Evolutionary conservation across 2,888 invertebrate species (phyloP).

Genomic region (Chesias legatella): DNA sequence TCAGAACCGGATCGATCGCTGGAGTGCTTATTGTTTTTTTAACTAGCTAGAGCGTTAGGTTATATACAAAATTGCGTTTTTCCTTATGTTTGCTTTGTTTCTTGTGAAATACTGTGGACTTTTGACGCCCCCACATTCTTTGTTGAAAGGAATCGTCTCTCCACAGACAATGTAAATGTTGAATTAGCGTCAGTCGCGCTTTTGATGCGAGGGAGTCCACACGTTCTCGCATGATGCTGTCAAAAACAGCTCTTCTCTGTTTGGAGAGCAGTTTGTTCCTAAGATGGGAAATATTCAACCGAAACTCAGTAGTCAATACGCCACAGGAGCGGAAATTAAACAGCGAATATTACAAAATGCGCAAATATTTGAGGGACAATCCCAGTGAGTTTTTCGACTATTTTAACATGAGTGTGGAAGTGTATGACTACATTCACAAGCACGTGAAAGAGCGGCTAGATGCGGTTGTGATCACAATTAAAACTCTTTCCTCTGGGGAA

Average conservation of each 20-base stretch:
- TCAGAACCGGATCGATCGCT: no score
- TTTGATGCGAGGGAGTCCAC: no score
- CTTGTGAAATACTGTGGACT: no score
- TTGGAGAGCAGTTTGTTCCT: constrained; percentile 19
- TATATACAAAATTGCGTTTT: no score
- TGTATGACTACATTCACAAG: constrained; percentile 24
- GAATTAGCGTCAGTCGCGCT: no score
- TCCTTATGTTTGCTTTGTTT: no score
- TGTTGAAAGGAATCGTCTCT: no score
- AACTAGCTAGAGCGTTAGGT: no score
- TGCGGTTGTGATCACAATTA: constrained; percentile 5
- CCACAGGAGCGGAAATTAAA: constrained; percentile 6
- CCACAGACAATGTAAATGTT: no score
- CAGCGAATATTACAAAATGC: constrained; percentile 11
- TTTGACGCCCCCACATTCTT: no score
- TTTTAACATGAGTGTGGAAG: constrained; percentile 16
- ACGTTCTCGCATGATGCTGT: constrained; percentile 16
- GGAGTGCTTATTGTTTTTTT: no score
- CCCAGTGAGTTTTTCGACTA: constrained; percentile 15
- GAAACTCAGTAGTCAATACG: constrained; percentile 9
- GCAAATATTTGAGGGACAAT: constrained; percentile 7
- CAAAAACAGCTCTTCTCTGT: constrained; percentile 20
- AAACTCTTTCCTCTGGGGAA: constrained; percentile 17
- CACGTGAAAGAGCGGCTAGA: constrained; percentile 13
- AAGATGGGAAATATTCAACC: constrained; percentile 15